Conservation (phyloP, 2,888 invertebrate species). For the Agriopis aurantiaria region DNA sequence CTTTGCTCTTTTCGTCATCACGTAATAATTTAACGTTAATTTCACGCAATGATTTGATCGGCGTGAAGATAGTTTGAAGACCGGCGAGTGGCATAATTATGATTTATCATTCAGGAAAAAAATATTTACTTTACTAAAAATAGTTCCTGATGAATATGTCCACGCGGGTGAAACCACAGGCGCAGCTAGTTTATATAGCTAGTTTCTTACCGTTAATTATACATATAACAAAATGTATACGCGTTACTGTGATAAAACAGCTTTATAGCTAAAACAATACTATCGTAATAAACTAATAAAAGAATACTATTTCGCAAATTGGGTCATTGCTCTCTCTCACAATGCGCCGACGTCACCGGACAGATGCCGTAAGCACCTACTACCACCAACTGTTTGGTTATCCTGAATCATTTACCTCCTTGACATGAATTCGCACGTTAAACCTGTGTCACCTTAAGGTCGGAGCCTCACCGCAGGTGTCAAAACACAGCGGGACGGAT, state of each 20-base stretch:
- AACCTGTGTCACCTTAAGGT: slow-evolving; percentile 4
- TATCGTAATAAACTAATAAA: slow-evolving; percentile 13
- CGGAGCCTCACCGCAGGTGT: background rate
- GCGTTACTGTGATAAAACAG: background rate
- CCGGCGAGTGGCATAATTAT: no score
- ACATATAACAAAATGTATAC: no score
- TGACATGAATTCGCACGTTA: slow-evolving; percentile 61
- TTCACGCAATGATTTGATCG: no score
- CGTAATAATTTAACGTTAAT: no score
- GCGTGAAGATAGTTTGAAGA: no score
- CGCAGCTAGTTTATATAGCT: no score
- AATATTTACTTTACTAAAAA: no score
- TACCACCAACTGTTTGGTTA: slow-evolving; percentile 57
- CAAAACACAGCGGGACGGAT: background rate
- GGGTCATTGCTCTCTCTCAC: slow-evolving; percentile 40
- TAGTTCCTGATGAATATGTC: no score
- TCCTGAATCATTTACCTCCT: slow-evolving; percentile 67
- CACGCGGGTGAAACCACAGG: no score
- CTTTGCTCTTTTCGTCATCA: no score
- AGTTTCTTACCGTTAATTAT: no score
- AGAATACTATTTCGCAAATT: slow-evolving; percentile 23
- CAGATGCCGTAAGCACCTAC: slow-evolving; percentile 49
- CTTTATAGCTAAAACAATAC: slow-evolving; percentile 14
- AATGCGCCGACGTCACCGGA: slow-evolving; percentile 55
- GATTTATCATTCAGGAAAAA: no score